phyloP scores from a whole-genome alignment of 92 coral and sea anemone genomes.

The Anthopleura xanthogrammica region DNA sequence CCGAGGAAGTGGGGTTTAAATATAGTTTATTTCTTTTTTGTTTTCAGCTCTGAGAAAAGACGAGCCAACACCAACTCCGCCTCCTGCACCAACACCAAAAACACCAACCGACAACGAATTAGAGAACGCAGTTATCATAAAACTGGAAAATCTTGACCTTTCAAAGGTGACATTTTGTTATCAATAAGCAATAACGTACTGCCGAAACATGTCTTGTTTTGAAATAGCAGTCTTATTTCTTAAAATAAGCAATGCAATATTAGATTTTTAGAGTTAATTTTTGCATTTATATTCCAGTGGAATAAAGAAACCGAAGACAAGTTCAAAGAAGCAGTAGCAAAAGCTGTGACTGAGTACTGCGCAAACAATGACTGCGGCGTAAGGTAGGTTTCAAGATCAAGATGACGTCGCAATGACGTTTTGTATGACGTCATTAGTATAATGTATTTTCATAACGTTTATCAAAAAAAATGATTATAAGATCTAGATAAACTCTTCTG shows the following conservation, averaged over 20 bases:
- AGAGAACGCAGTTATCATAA: conserved; percentile 30
- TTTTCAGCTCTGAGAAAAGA: conserved; percentile 22
- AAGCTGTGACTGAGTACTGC: conserved; percentile 40
- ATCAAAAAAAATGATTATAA: too few species aligned
- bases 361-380: not conserved
- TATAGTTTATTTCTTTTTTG: not conserved
- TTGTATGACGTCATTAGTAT: too few species aligned
- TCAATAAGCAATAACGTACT: too few species aligned
- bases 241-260: too few species aligned
- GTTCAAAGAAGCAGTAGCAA: conserved; percentile 42
- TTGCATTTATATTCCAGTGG: conserved; percentile 25
- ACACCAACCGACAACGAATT: conserved; percentile 30
- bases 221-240: too few species aligned
- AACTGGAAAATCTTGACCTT: conserved; percentile 16
- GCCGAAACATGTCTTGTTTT: too few species aligned
- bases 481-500: too few species aligned
- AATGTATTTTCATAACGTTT: too few species aligned
- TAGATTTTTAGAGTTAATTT: too few species aligned
- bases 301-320: conserved; percentile 27
- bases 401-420: not conserved
- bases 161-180: not conserved
- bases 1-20: too few species aligned
- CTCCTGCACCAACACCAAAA: conserved; percentile 32
- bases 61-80: conserved; percentile 31
- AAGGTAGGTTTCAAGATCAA: not conserved